Percentiles rank a stretch among this genome's conserved stretches.
phyloP scores from a whole-genome alignment of 2,797 vertebrate genomes.

The Spheniscus humboldti region DNA sequence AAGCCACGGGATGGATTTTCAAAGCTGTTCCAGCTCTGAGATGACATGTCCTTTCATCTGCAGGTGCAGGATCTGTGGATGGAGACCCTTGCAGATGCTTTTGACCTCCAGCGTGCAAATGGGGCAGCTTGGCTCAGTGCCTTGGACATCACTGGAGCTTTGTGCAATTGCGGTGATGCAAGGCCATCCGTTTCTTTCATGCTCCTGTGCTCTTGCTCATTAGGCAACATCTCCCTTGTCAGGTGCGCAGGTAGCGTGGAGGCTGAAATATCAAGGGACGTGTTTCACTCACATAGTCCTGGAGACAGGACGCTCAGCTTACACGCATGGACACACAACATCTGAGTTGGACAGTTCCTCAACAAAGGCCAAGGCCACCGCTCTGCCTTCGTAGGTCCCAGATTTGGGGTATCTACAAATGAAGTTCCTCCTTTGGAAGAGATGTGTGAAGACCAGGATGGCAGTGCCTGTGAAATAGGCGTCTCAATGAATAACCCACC shows the following conservation, averaged over 20 bases:
- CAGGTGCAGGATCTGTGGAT: not conserved
- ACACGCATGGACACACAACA: fast-evolving
- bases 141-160: not conserved
- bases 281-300: not conserved
- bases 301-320: not conserved
- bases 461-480: not conserved
- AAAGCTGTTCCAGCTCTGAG: not conserved
- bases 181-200: not conserved
- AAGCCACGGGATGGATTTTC: not conserved
- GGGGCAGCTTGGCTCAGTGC: not conserved
- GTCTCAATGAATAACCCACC: not conserved
- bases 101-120: not conserved
- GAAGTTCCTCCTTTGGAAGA: not conserved
- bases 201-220: not conserved
- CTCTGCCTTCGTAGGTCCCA: not conserved
- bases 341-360: not conserved
- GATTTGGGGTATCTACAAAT: not conserved
- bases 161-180: not conserved
- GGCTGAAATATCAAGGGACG: not conserved
- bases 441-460: not conserved
- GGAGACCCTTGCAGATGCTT: not conserved
- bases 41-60: not conserved
- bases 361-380: not conserved
- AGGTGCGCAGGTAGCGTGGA: not conserved
- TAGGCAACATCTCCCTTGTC: not conserved